Percentiles rank a stretch among this genome's conserved stretches.
Evolutionary conservation across 2,797 vertebrate species (phyloP).

Genomic region (Hemitrygon akajei): DNA sequence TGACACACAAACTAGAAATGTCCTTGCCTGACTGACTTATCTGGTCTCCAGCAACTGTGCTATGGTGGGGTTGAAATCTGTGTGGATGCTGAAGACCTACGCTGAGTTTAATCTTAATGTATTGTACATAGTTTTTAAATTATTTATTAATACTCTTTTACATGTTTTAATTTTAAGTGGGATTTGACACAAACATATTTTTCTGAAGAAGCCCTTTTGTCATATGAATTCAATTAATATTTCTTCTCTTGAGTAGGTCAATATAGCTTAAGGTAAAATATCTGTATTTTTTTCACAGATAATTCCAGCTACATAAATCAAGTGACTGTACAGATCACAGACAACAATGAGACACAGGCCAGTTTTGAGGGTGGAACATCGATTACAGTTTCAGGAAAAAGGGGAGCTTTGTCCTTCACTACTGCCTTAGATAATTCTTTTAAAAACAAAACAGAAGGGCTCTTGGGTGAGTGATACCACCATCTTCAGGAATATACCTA

Average conservation of each 20-base stretch:
- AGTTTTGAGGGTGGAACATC: slow-evolving; percentile 42
- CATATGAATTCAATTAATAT: background rate
- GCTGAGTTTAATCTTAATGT: background rate
- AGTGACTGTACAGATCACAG: slow-evolving; percentile 40
- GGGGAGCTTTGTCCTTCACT: slow-evolving; percentile 42
- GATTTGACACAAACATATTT: background rate
- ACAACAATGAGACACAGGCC: slow-evolving; percentile 33
- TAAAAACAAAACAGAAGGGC: slow-evolving; percentile 43
- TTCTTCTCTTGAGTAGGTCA: background rate
- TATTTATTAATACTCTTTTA: too few relatives aligned
- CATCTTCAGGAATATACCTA: background rate
- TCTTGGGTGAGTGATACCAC: slow-evolving; percentile 41
- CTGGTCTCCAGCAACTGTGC: too few relatives aligned
- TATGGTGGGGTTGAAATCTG: too few relatives aligned
- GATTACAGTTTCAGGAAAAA: slow-evolving; percentile 41
- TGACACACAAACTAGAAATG: too few relatives aligned
- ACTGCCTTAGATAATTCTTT: slow-evolving; percentile 39
- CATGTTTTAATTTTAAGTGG: background rate
- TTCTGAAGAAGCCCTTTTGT: background rate
- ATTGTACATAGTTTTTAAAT: too few relatives aligned
- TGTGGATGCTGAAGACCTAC: background rate
- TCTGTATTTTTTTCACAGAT: slow-evolving; percentile 37
- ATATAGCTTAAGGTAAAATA: background rate
- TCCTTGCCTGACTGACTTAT: too few relatives aligned
- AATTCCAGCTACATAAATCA: slow-evolving; percentile 38